Evolutionary conservation across 2,113 vertebrate genomes (phyloP).

Genomic region (Serilophus lunatus): DNA sequence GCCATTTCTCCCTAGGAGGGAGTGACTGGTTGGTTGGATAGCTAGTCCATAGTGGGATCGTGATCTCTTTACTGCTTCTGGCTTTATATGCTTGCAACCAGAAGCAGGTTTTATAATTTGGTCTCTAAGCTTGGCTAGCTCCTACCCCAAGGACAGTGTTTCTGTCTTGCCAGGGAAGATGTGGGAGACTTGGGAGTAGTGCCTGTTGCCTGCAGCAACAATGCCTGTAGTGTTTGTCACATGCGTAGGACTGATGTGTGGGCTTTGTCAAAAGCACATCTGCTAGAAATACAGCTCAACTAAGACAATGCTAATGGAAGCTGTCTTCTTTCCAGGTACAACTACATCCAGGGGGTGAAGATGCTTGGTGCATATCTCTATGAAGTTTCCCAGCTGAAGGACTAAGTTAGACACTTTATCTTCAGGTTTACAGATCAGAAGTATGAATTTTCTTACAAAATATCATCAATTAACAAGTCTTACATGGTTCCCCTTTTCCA

Average conservation of each 20-base stretch:
- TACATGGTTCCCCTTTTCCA: background rate
- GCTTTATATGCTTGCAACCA: background rate
- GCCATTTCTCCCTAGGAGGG: background rate
- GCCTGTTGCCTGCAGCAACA: background rate
- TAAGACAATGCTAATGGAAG: background rate
- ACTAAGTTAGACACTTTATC: background rate
- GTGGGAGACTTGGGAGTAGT: background rate
- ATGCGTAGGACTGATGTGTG: background rate
- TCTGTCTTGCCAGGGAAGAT: background rate
- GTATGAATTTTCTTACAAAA: background rate
- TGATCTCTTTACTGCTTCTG: background rate
- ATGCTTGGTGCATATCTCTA: conserved; percentile 91
- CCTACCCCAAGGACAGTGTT: background rate
- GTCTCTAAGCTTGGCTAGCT: background rate
- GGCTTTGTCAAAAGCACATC: background rate
- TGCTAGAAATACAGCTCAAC: background rate
- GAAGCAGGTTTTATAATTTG: background rate
- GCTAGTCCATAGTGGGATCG: background rate
- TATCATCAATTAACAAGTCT: background rate
- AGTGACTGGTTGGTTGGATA: background rate
- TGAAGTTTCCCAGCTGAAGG: conserved; percentile 86
- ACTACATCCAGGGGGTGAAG: conserved; percentile 93
- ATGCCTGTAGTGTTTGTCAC: background rate
- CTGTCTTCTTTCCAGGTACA: conserved; percentile 73
- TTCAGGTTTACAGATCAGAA: background rate